phyloP scores from a whole-genome alignment of 2,888 invertebrate genomes.

The Ormyrus nitidulus region DNA sequence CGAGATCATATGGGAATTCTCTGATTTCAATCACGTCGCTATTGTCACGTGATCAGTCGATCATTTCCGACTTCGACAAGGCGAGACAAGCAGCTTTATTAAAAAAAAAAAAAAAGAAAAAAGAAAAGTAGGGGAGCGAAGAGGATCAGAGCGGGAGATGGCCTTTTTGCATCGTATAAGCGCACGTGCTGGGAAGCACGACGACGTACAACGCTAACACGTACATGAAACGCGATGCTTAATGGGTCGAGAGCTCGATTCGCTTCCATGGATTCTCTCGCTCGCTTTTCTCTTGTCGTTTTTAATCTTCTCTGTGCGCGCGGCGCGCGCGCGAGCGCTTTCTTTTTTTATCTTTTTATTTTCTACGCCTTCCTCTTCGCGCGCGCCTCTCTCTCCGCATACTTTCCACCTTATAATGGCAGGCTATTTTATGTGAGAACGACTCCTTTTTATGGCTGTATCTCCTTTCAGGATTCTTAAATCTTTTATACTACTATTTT shows the following conservation, averaged over 20 bases:
- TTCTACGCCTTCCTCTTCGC: constrained; percentile 5
- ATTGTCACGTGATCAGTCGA: constrained; percentile 34
- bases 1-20: constrained; percentile 9
- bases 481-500: constrained; percentile 1
- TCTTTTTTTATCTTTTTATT: constrained; percentile 42
- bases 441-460: constrained; percentile 35
- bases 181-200: constrained; percentile 26
- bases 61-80: neutral
- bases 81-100: neutral
- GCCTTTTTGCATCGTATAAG: constrained; percentile 19
- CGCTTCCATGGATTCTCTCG: constrained; percentile 55
- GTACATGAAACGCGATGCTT: constrained; percentile 65
- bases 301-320: neutral
- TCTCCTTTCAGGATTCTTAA: constrained; percentile 43
- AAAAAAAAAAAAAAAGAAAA: constrained; percentile 7
- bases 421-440: constrained; percentile 40
- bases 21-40: constrained; percentile 37
- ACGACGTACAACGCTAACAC: neutral
- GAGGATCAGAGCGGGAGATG: constrained; percentile 12
- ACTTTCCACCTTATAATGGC: constrained; percentile 43
- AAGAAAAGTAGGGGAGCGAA: neutral
- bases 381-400: constrained; percentile 28
- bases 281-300: constrained; percentile 45
- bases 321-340: too few relatives aligned
- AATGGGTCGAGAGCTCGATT: constrained; percentile 64